Evolutionary conservation across 1,140 invertebrate genomes (phyloP), one percentile per base, ranked within the genome.

Genomic region (Tribolium madens): DNA sequence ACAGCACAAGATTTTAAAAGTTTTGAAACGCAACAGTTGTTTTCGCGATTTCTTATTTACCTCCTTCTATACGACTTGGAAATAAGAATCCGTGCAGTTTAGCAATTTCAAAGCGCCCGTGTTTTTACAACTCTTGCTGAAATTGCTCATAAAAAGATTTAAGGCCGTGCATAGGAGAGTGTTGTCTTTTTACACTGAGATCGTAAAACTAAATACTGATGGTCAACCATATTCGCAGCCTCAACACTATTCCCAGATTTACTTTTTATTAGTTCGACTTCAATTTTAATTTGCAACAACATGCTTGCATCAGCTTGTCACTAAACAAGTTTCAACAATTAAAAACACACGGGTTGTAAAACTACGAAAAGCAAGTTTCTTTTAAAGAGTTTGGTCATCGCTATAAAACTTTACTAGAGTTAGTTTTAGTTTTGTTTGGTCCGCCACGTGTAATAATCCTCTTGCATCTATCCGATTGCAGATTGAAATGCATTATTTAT

Each of bases 41-140:
- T 18, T 10, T 57, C 7, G 10, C 18, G 52, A 57, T 18, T 18
- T 57, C 52, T 21, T 53, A 53, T 53, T 53, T 53, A 53, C 50
- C 14, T 17, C 9, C 15, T n/a, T 15, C 15, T 14, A 17, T 53
- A 53, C 50, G 50, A 53, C 50, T 12, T 57, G 52, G 17, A 57
- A 57, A 57, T 57, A 57, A 57, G 52, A 57, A 57, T 57, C 52
- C 52, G 52, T 57, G 52, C 52, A 57, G 52, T 57, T 57, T 57
- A 57, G 52, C 52, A 57, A 57, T 57, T 57, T 57, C 15, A 57
- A 21, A 53, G 12, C 50, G 12, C 15, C 46, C 17, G 52, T 21
- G 18, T 57, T 21, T 57, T 57, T 57, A 57, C 52, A 57, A 21
- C 52, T 57, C 52, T 21, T 18, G 50, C 12, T 26, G 52, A 57